Evolutionary conservation across 2,797 vertebrate species (phyloP), one percentile per base, ranked within the genome.

Genomic region (Hemitrygon akajei): DNA sequence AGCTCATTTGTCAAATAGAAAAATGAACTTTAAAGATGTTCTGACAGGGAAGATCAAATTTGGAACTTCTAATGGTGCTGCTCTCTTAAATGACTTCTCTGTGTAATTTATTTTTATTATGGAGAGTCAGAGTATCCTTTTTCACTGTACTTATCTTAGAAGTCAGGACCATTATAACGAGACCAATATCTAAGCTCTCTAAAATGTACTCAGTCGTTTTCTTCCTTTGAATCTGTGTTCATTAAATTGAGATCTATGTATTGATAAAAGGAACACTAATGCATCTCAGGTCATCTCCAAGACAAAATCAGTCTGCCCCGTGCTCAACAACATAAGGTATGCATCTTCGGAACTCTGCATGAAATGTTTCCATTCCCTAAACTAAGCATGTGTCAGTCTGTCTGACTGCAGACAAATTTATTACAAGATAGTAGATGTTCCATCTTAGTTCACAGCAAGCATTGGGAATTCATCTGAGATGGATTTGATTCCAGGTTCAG

Each of bases 21-120:
- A 60, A 63, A 87, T 87, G 58, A 89, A 66, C 63, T 89, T 89
- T 89, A 69, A 89, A 69, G 60, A 69, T 89, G n/a, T 22, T 89
- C 63, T 37, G 63, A 89, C 60, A 89, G 60, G 60, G 63, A 89
- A 89, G 86, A 89, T 69, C 86, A 69, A 69, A 89, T 63, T 66
- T 89, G 86, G 60, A 89, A 3, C 47, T 11, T 84, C 22, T 84
- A 56, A 58, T 84, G 81, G 60, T 18, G 20, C 18, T 89, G 63
- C 30, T 89, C 84, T 89, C 30, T 66, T 66, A 66, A 37, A 6
- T 25, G 86, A 69, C 16, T 37, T 20, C 27, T 63, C 30, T 37
- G 60, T 37, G 60, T 63, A 89, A 69, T 89, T 89, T 89, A 69
- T 66, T 66, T 89, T 37, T 66, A 89, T 89, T 89, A 66, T 20